Evolutionary conservation across 2,888 invertebrate species (phyloP).

Genomic region (Phymatocera aterrima): DNA sequence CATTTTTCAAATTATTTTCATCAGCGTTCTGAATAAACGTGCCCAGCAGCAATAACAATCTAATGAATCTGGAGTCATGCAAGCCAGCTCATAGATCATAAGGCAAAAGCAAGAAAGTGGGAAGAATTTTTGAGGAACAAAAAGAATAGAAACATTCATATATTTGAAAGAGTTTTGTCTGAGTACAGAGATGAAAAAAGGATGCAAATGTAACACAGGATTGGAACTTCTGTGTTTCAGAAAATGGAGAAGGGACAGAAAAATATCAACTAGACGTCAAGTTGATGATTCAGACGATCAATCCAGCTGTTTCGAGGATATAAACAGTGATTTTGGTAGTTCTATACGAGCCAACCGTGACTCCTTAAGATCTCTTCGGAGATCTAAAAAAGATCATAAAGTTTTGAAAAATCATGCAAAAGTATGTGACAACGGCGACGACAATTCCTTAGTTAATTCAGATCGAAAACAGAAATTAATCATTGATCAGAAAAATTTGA

Average conservation of each 20-base stretch:
- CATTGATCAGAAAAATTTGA: background rate
- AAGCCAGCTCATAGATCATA: constrained; percentile 41
- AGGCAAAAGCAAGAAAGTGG: constrained; percentile 45
- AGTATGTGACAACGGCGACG: background rate
- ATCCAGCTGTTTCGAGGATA: constrained; percentile 10
- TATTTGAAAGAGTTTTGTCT: constrained; percentile 35
- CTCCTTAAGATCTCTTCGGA: background rate
- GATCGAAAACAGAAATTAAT: background rate
- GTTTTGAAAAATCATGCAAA: background rate
- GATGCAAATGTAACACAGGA: constrained; percentile 57
- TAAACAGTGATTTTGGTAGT: constrained; percentile 7
- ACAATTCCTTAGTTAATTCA: background rate
- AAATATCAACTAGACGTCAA: constrained; percentile 53
- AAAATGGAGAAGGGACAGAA: constrained; percentile 55
- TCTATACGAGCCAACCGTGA: background rate
- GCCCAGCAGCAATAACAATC: constrained; percentile 17
- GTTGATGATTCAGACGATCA: constrained; percentile 39
- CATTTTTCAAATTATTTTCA: constrained; percentile 6
- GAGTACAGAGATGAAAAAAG: constrained; percentile 39
- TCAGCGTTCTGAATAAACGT: constrained; percentile 9
- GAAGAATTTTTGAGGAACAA: constrained; percentile 41
- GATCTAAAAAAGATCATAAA: background rate
- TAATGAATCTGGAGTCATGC: constrained; percentile 22
- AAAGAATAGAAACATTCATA: constrained; percentile 26
- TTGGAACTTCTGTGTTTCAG: constrained; percentile 66